Evolutionary conservation across 1,140 invertebrate genomes (phyloP).

Genomic region (Harlomillsia oculata): DNA sequence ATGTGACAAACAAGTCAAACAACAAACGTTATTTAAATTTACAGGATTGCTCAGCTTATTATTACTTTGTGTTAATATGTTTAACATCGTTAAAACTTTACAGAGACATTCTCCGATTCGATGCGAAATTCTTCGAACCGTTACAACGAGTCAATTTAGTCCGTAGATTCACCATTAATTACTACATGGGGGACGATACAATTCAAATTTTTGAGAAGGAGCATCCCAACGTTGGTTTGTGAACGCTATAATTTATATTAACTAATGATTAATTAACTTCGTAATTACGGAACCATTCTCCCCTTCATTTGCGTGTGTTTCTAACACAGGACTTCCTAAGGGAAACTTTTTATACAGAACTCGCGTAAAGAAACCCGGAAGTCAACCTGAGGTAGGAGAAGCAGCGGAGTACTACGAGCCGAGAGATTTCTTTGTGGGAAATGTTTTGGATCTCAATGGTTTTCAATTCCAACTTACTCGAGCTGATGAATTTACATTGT

Average conservation of each 20-base stretch:
- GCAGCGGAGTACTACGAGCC: constrained; percentile 61
- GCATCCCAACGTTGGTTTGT: constrained; percentile 59
- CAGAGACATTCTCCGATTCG: constrained; percentile 29
- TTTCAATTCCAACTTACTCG: constrained; percentile 65
- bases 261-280: not conserved
- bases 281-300: not conserved
- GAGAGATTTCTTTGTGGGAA: constrained; percentile 71
- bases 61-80: too few relatives aligned
- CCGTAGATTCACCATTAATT: constrained; percentile 68
- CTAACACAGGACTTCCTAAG: constrained; percentile 39
- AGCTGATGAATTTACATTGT: constrained; percentile 74
- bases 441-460: constrained; percentile 59
- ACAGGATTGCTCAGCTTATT: too few relatives aligned
- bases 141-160: constrained; percentile 48
- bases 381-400: constrained; percentile 53
- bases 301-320: not conserved
- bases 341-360: constrained; percentile 58
- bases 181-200: constrained; percentile 72
- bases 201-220: constrained; percentile 66
- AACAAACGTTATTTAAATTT: too few relatives aligned
- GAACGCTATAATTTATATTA: not conserved
- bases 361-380: constrained; percentile 60
- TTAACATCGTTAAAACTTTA: not conserved
- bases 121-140: constrained; percentile 30
- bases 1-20: too few relatives aligned